Evolutionary conservation across 2,797 vertebrate genomes (phyloP), one percentile per base, ranked within the genome.

Genomic region (Rhadinocentrus ornatus): DNA sequence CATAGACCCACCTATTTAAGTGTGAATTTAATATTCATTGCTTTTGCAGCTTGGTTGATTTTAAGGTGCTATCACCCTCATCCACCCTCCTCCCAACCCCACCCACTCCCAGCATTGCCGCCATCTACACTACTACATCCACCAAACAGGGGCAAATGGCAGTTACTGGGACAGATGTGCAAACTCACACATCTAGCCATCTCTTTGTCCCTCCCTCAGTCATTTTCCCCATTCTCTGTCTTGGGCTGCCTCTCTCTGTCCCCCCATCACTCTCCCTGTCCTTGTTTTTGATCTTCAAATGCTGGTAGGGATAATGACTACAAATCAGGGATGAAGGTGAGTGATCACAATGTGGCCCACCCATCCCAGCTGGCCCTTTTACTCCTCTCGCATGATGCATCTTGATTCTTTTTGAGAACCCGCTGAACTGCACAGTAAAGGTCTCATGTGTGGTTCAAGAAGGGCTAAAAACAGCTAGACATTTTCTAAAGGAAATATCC

Each of bases 291-390:
- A 93, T 94, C 94, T 94, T 93, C 92, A 93, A 92, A 94, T 90
- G 91, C 91, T 93, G 93, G 92, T 93, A 89, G 91, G 91, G 93
- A 94, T 94, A 93, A 93, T 94, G 93, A 94, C 93, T 93, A 94
- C 93, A 94, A 94, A 94, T 94, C 93, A 94, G 91, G 92, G 92
- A 92, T 94, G 94, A 94, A 94, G 93, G 94, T 94, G 94, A 94
- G 88, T 93, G 92, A 94, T 94, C 92, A 94, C 92, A 92, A 93
- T 84, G 91, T 90, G 90, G 90, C 92, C 93, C 93, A 93, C 93
- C 94, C 94, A 93, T 93, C 92, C 92, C 93, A 94, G 94, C 93
- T 94, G 94, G 91, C 92, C 93, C 93, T 92, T 93, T 93, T 92
- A 91, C 90, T 91, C 89, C 89, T 88, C 80, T 91, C 85, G 11